Evolutionary conservation across 2,797 vertebrate genomes (phyloP), one percentile per base, ranked within the genome.

Genomic region (Halcyon badia): DNA sequence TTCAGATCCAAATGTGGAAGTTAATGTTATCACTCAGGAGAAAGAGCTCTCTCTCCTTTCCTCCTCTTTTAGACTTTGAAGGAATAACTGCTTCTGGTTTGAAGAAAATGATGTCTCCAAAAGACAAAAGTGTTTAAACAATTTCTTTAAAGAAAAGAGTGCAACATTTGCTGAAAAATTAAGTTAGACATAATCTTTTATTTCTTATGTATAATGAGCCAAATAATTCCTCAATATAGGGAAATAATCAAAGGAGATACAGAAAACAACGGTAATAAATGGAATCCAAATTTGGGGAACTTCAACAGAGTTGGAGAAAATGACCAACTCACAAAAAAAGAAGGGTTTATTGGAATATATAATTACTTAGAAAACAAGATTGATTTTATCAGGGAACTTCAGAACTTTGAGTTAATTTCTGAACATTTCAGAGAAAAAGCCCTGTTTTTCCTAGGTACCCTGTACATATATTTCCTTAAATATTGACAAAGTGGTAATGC

Each of bases 391-490:
- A 62, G 31, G 35, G 5, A 68, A 72, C 10, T 70, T 78, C 18
- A 70, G 13, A 76, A 64, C 46, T 56, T 89, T 86, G 13, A 21
- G 10, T 33, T 18, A 64, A 30, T 82, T 72, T 86, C 20, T 61
- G 65, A n/a, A 41, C 0, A n/a, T 78, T 70, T 80, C 11, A 41
- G 21, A 15, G 62, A 75, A 72, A n/a, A 41, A 46, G 6, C 5
- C 2, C 4, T 35, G 46, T 48, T 39, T 26, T 44, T 2, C 1
- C 14, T 60, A 37, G 6, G 3, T 68, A 8, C 10, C 31, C 5
- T 28, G 1, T 22, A 30, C 1, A 7, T 12, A 76, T 26, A 28
- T 91, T 42, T 33, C 11, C 5, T 2, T 57, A 65, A 60, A 64
- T 68, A 24, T 5, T 46, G 11, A 46, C 0, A 3, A 41, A 21